These are phyloP conservation scores for Dicerorhinus sumatrensis DNA, from an alignment of 2,113 vertebrate species.

Conservation along the genomic window DNA sequence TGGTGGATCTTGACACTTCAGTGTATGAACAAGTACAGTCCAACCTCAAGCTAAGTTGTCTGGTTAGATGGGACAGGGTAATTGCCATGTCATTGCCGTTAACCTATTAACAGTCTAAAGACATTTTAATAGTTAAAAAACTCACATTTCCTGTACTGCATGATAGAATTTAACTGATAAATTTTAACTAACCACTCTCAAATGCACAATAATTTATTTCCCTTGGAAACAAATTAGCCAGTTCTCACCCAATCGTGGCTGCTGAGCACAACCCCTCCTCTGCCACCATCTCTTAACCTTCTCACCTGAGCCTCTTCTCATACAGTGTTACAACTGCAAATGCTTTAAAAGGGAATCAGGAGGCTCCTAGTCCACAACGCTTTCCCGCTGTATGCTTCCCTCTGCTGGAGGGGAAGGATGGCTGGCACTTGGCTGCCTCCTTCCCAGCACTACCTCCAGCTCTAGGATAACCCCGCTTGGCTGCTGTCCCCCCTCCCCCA, in stretches of 20 bases:
- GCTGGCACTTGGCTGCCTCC: not conserved
- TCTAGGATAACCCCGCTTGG: not conserved
- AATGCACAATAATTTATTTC: not conserved
- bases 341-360: fast-evolving
- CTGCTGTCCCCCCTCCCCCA: too few relatives aligned
- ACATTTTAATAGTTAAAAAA: not conserved
- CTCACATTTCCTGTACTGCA: not conserved
- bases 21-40: not conserved
- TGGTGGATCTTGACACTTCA: not conserved
- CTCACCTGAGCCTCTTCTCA: not conserved
- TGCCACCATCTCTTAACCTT: not conserved
- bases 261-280: not conserved
- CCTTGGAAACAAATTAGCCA: not conserved
- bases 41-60: not conserved
- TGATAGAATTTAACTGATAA: not conserved
- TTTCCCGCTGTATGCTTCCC: not conserved
- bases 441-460: too few relatives aligned
- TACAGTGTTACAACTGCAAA: not conserved
- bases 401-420: not conserved
- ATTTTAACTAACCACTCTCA: not conserved
- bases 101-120: not conserved
- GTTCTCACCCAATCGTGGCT: not conserved
- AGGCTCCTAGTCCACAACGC: not conserved
- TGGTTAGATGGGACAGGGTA: not conserved
- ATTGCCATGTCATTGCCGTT: not conserved